Conservation (phyloP, 2,113 vertebrate species). For the Eretmochelys imbricata region DNA sequence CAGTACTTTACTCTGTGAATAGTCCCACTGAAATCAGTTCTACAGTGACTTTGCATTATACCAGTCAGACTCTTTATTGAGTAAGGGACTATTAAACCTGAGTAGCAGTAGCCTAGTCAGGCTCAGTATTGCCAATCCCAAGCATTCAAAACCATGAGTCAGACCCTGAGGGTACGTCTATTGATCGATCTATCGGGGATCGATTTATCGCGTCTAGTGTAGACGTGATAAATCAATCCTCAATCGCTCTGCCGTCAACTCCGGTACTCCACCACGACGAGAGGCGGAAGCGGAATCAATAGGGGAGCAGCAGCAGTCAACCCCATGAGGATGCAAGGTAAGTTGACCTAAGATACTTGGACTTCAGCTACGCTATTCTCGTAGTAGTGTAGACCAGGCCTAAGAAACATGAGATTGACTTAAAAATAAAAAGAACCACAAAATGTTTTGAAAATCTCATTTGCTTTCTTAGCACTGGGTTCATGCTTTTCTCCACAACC, state of each 20-base stretch:
- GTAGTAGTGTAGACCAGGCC: not conserved
- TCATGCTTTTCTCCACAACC: not conserved
- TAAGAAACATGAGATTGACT: not conserved
- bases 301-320: no score
- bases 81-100: not conserved
- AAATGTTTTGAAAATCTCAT: not conserved
- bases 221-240: no score
- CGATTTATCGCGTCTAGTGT: no score
- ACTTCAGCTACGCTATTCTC: no score
- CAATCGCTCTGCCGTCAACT: no score
- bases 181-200: no score
- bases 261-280: no score
- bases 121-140: not conserved
- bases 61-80: not conserved
- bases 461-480: not conserved
- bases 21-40: not conserved
- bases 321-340: no score
- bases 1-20: rapidly evolving
- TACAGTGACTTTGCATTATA: rapidly evolving
- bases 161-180: not conserved
- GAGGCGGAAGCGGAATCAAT: no score
- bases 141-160: not conserved
- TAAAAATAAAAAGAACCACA: not conserved
- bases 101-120: not conserved
- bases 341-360: no score